Evolutionary conservation across 1,140 invertebrate species (phyloP).

Genomic region (Drosophila prosaltans): DNA sequence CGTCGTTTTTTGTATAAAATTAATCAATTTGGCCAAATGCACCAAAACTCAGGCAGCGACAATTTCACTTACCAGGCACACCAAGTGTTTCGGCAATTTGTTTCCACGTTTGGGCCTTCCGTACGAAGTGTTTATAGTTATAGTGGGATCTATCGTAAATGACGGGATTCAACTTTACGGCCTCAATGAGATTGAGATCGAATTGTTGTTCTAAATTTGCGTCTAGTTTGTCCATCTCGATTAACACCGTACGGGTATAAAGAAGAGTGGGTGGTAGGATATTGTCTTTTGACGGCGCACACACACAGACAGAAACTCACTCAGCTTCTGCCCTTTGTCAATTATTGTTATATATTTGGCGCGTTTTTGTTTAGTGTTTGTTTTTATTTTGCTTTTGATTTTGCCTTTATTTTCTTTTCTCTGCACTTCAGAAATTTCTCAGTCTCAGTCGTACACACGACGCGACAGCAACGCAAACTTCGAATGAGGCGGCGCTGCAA

Average conservation of each 20-base stretch:
- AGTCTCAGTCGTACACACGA: conserved; percentile 70
- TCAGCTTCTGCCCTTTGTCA: conserved; percentile 73
- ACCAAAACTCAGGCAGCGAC: conserved; percentile 10
- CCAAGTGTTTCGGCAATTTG: conserved; percentile 82
- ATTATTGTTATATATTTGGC: conserved; percentile 78
- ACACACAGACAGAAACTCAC: conserved; percentile 51
- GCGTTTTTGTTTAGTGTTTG: conserved; percentile 70
- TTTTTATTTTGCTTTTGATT: conserved; percentile 76
- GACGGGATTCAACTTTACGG: conserved; percentile 80
- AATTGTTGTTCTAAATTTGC: conserved; percentile 81
- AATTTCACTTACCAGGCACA: conserved; percentile 78
- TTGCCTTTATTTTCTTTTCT: conserved; percentile 73
- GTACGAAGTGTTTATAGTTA: conserved; percentile 80
- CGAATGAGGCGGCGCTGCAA: conserved; percentile 10
- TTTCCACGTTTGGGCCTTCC: conserved; percentile 81
- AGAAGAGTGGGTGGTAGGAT: conserved; percentile 25
- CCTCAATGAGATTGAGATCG: conserved; percentile 80
- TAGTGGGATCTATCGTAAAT: conserved; percentile 82
- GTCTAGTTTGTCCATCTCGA: conserved; percentile 78
- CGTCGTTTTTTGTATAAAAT: conserved; percentile 62
- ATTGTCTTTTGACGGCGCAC: conserved; percentile 36
- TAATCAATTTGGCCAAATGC: conserved; percentile 46
- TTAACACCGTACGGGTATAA: conserved; percentile 68
- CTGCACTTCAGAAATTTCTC: conserved; percentile 73
- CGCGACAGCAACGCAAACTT: conserved; percentile 24